A percentile compares a stretch with the other conserved stretches of the same genome.
Evolutionary conservation across 1,140 invertebrate genomes (phyloP).

Genomic region (Frieseomelitta varia): DNA sequence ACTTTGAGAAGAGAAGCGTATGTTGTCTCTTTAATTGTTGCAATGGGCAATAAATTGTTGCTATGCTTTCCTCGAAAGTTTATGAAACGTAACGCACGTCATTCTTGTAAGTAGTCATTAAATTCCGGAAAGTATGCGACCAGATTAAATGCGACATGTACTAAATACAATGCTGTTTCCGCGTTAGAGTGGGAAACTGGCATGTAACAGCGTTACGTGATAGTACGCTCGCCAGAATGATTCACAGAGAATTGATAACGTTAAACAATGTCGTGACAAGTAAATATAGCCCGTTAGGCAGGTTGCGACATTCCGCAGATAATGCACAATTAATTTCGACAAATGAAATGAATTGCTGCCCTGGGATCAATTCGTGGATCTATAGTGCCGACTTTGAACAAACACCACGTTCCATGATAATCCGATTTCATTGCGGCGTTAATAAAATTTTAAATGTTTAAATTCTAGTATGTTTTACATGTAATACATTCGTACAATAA

Average conservation of each 20-base stretch:
- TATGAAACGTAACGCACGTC: no score
- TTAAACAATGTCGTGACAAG: slow-evolving; percentile 13
- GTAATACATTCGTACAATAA: no score
- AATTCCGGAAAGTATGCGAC: neutral
- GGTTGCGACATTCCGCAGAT: neutral
- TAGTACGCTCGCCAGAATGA: neutral
- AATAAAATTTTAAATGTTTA: no score
- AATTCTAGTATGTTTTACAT: no score
- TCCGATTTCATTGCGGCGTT: no score
- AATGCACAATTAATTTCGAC: slow-evolving; percentile 13
- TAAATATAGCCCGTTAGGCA: neutral
- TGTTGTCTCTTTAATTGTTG: no score
- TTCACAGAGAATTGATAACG: slow-evolving; percentile 2
- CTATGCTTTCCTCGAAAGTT: no score
- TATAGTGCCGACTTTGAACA: neutral
- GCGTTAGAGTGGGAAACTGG: neutral
- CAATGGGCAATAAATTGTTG: no score
- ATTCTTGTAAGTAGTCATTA: no score
- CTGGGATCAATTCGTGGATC: neutral
- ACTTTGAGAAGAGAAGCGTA: no score
- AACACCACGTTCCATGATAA: no score
- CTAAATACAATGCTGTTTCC: neutral
- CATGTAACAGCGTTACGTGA: neutral
- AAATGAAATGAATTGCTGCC: neutral
- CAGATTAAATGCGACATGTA: neutral